These are phyloP conservation scores for Leuciscus waleckii DNA, from an alignment of 2,797 vertebrate species.

Conservation along the genomic window DNA sequence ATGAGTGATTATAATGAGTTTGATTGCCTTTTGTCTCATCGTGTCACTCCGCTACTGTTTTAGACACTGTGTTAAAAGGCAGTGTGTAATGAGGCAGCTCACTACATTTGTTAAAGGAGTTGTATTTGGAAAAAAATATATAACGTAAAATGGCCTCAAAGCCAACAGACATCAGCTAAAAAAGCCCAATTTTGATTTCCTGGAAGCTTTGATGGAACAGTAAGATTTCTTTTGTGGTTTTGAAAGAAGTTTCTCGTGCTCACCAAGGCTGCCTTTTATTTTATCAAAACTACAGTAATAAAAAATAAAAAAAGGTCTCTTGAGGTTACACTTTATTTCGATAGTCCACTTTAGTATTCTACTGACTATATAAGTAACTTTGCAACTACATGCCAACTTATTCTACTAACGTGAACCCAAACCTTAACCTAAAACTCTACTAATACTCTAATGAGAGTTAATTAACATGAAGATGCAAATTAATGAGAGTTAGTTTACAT, in stretches of 20 bases:
- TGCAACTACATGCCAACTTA: neutral
- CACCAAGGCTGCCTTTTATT: neutral
- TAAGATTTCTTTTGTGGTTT: neutral
- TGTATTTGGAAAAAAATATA: neutral
- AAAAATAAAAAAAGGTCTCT: neutral
- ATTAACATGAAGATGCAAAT: too few relatives aligned
- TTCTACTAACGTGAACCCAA: neutral
- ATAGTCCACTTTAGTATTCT: neutral
- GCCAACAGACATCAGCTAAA: neutral
- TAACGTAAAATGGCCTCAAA: neutral
- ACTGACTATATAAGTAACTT: neutral
- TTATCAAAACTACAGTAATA: neutral
- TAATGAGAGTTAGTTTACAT: neutral
- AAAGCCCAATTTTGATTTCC: neutral
- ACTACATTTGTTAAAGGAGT: neutral
- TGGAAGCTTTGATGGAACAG: neutral
- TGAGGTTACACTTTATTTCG: neutral
- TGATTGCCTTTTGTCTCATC: neutral
- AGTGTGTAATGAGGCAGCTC: neutral
- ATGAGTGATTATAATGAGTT: neutral
- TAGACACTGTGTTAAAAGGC: neutral
- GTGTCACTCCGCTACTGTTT: neutral
- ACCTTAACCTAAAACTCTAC: too few relatives aligned
- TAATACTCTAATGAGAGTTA: too few relatives aligned
- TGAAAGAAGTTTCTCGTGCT: neutral